Conservation (phyloP, 2,797 vertebrate genomes). For the Tiaroga cobitis region DNA sequence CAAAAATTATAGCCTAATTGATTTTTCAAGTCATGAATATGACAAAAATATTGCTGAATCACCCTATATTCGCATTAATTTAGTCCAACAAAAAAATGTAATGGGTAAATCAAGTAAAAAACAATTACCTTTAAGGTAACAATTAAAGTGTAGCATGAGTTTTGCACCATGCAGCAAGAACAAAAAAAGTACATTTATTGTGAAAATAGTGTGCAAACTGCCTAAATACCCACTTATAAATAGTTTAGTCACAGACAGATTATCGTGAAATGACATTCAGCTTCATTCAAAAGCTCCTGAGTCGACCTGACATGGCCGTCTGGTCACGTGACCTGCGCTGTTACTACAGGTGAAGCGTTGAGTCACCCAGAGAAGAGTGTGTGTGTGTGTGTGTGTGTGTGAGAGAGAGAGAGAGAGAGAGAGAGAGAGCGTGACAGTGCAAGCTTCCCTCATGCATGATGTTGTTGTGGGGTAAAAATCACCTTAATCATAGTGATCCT, state of each 20-base stretch:
- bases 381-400: neutral
- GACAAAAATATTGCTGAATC: too few relatives aligned
- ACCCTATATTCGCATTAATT: neutral
- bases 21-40: too few relatives aligned
- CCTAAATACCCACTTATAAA: neutral
- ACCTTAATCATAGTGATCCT: constrained; percentile 7
- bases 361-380: too few relatives aligned
- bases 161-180: neutral
- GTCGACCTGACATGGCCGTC: neutral
- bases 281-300: constrained; percentile 8
- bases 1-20: too few relatives aligned
- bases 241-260: neutral
- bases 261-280: neutral
- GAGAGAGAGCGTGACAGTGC: neutral
- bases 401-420: neutral
- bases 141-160: neutral
- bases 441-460: neutral
- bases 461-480: neutral
- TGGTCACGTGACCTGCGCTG: neutral
- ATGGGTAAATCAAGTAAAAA: neutral
- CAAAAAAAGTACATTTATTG: neutral
- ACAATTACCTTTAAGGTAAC: neutral
- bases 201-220: too few relatives aligned
- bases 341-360: neutral
- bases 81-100: neutral